Evolutionary conservation across 53 echinoderm and acorn worm species (phyloP), one percentile per base, ranked within the genome.

Genomic region (Echinarachnius parma): DNA sequence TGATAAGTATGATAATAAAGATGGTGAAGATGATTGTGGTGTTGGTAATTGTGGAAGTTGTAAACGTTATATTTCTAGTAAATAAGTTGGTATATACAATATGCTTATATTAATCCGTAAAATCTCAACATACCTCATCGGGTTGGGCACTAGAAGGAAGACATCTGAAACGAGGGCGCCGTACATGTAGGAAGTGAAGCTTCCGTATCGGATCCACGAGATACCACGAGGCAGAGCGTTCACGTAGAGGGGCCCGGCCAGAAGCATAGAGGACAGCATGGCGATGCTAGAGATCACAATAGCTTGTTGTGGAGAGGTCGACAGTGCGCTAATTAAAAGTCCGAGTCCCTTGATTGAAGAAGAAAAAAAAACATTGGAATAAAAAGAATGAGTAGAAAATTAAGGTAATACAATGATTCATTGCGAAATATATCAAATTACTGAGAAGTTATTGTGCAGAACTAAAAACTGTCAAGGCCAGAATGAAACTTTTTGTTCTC

Each of bases 221-320:
- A 92, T 44, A 78, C 78, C 83, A 4, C 2, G 4, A 0, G 92
- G 92, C 26, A 87, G 35, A 24, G 59, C 60, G 20, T 84, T 52
- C 19, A 87, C 61, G 66, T 87, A 92, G 62, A 87, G 87, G 2
- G 87, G 87, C 2, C 80, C 81, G n/a, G n/a, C n/a, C 1, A 92
- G 76, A 9, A 92, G 75, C 65, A 92, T 64, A 24, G 84, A 77
- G 3, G 77, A 59, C 20, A 92, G 61, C 81, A 87, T 87, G 48
- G 62, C 60, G 46, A 92, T 28, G 11, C 66, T 66, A 15, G 78
- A 59, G 19, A 74, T 47, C 21, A 80, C 65, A 3, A 92, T 66
- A 5, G 87, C 84, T 58, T 87, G 82, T 11, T 81, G 64, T 9
- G 80, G 28, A 48, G 77, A 64, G 1, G 84, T 68, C 20, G 79